Evolutionary conservation across 2,888 invertebrate genomes (phyloP), one percentile per base, ranked within the genome.

Genomic region (Drosophila cracens): DNA sequence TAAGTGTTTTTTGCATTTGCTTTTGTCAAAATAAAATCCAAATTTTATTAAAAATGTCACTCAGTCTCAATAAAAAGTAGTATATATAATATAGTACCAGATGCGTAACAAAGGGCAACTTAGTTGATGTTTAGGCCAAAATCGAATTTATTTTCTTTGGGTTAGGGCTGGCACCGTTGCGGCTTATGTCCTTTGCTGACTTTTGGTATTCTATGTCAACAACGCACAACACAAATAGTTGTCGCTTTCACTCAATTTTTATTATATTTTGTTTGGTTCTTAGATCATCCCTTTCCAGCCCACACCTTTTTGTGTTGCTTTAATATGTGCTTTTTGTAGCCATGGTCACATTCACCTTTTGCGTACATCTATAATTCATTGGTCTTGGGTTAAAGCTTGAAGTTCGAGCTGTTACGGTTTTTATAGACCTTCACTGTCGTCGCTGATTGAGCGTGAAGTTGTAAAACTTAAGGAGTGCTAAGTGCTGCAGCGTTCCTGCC

Each of bases 401-500:
- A 88, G 81, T 75, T 88, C 63, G 65, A 61, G 74, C 70, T 56
- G 64, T 56, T 67, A 66, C 63, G 56, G 53, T 64, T 76, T 79
- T 87, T 72, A 82, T 82, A 70, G 67, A 52, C 58, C 56, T 36
- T 63, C 46, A 59, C 65, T 64, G 58, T 66, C 52, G 64, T 62
- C 70, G 54, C 82, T 77, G 79, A 87, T 90, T 90, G 87, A 82
- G 87, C 89, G 87, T 87, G 74, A 87, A 89, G 86, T 90, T 90
- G 84, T 87, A 69, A 90, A 87, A 87, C 89, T 83, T 87, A 90
- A 90, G 87, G 89, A 87, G 89, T 90, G 90, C 87, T 76, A 89
- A 87, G 87, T 84, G 89, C 84, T 72, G 11, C n/a, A 52, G 59
- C 53, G 58, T 54, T 60, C 36, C 51, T 60, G 36, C 59, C 31